These are phyloP conservation scores for Temnothorax curvispinosus DNA, from an alignment of 1,140 invertebrate genomes.

Conservation along the genomic window DNA sequence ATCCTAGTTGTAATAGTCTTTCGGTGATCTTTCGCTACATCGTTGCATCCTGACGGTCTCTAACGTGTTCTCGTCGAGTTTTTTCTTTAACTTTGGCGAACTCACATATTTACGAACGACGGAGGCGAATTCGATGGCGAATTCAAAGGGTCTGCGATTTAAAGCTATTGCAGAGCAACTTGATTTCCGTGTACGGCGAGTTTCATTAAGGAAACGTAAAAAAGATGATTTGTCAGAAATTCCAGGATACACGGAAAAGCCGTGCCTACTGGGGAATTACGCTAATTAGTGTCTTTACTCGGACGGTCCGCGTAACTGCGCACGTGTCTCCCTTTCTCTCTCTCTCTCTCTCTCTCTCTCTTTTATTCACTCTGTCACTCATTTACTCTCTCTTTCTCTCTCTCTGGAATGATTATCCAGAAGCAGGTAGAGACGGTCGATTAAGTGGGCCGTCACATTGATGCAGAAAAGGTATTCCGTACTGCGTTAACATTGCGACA, in stretches of 20 bases:
- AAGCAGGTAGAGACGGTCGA: neutral
- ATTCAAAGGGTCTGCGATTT: slow-evolving; percentile 63
- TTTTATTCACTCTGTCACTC: neutral
- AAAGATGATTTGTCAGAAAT: slow-evolving; percentile 31
- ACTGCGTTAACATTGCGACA: slow-evolving; percentile 9
- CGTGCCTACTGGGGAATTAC: slow-evolving; percentile 25
- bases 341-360: neutral
- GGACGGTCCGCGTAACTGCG: slow-evolving; percentile 42
- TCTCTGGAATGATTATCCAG: slow-evolving; percentile 9
- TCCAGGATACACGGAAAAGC: slow-evolving; percentile 10
- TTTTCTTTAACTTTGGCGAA: slow-evolving; percentile 70
- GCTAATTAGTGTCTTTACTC: slow-evolving; percentile 50
- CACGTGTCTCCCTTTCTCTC: neutral
- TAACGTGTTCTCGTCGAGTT: too few species aligned
- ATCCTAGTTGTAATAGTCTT: slow-evolving; percentile 69
- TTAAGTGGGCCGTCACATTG: slow-evolving; percentile 12
- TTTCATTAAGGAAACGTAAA: slow-evolving; percentile 30
- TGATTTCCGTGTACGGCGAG: slow-evolving; percentile 5
- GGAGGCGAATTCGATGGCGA: slow-evolving; percentile 46
- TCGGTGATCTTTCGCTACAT: neutral
- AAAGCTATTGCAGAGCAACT: neutral
- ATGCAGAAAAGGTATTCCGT: slow-evolving; percentile 30
- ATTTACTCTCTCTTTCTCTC: neutral
- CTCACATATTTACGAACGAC: slow-evolving; percentile 43
- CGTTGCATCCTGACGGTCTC: neutral